Evolutionary conservation across 2,797 vertebrate species (phyloP).

Genomic region (Pterois miles): DNA sequence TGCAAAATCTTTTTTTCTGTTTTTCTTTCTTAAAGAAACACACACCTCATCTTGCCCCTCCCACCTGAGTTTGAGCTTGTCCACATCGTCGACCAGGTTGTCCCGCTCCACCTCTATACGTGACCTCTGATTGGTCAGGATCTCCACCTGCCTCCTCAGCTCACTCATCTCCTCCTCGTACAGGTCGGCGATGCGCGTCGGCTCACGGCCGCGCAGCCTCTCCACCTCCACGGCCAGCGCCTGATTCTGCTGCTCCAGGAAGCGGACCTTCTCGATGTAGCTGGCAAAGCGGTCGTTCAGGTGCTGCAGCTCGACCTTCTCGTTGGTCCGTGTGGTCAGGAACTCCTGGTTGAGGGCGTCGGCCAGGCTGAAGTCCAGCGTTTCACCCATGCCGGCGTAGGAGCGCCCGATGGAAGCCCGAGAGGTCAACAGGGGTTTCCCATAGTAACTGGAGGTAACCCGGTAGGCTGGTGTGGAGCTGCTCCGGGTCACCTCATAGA

Average conservation of each 20-base stretch:
- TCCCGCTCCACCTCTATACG: constrained; percentile 92
- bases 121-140: constrained; percentile 90
- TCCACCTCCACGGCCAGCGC: constrained; percentile 90
- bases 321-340: constrained; percentile 93
- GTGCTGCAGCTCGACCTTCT: constrained; percentile 95
- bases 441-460: constrained; percentile 78
- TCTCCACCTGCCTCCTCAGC: constrained; percentile 90
- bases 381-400: constrained; percentile 87
- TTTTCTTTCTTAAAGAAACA: constrained; percentile 14
- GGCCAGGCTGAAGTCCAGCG: constrained; percentile 93
- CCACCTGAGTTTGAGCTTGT: constrained; percentile 93
- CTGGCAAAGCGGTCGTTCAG: constrained; percentile 96
- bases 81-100: constrained; percentile 92
- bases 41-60: constrained; percentile 26
- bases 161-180: constrained; percentile 95
- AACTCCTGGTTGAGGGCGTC: constrained; percentile 97
- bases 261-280: constrained; percentile 96
- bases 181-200: constrained; percentile 89
- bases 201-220: constrained; percentile 90
- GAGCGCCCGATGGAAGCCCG: constrained; percentile 73
- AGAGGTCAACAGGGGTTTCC: constrained; percentile 38
- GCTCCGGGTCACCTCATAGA: constrained; percentile 90
- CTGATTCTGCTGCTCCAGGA: constrained; percentile 94
- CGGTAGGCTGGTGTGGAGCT: constrained; percentile 50
- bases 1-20: no score